Evolutionary conservation across 1,140 invertebrate genomes (phyloP).

Genomic region (Ctenoplectra terminalis): DNA sequence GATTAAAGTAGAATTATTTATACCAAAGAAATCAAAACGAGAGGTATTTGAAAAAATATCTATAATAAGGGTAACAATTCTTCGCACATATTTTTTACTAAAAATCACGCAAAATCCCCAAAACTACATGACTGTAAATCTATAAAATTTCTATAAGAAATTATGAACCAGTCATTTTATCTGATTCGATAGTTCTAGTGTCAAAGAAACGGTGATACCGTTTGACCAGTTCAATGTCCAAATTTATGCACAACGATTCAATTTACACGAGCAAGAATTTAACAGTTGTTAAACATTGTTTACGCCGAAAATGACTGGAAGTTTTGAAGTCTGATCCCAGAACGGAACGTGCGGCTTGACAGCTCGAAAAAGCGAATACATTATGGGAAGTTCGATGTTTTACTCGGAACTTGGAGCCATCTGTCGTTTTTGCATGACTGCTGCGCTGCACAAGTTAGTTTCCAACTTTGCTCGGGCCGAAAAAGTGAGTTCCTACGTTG

Average conservation of each 20-base stretch:
- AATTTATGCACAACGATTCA: background rate
- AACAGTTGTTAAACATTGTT: background rate
- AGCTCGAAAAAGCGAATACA: conserved; percentile 43
- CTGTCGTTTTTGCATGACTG: conserved; percentile 54
- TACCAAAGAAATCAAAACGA: too few species aligned
- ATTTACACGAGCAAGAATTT: background rate
- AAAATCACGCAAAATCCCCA: too few species aligned
- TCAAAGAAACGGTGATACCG: too few species aligned
- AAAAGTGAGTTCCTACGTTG: conserved; percentile 9
- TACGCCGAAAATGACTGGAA: background rate
- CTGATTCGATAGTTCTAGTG: too few species aligned
- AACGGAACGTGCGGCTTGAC: background rate
- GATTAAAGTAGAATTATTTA: too few species aligned
- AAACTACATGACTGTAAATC: too few species aligned
- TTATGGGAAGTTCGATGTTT: conserved; percentile 44
- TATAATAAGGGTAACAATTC: too few species aligned
- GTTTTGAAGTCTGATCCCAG: background rate
- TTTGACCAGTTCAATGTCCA: too few species aligned
- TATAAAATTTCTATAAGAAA: too few species aligned
- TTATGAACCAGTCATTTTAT: too few species aligned
- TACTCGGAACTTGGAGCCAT: conserved; percentile 35
- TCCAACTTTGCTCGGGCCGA: conserved; percentile 10
- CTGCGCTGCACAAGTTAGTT: conserved; percentile 35
- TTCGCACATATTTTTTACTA: too few species aligned
- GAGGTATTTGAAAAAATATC: too few species aligned